Evolutionary conservation across 2,797 vertebrate species (phyloP).

Genomic region (Lacerta agilis): DNA sequence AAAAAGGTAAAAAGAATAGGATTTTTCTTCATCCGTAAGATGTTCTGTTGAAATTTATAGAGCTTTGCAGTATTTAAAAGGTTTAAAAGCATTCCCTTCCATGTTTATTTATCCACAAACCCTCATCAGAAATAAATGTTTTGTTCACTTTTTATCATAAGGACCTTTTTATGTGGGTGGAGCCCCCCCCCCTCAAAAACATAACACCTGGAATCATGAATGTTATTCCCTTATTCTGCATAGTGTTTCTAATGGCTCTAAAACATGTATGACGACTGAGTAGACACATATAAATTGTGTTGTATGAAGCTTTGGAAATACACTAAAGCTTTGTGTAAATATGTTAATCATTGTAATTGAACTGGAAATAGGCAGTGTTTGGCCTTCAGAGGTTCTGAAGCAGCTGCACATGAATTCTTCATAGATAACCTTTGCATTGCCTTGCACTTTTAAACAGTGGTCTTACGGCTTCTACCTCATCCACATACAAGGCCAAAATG

Average conservation of each 20-base stretch:
- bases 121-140: background rate
- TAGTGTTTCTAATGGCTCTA: background rate
- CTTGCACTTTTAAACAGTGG: constrained; percentile 85
- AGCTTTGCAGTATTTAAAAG: background rate
- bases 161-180: background rate
- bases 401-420: background rate
- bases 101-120: background rate
- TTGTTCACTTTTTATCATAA: too few species aligned
- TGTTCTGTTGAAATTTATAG: background rate
- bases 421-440: constrained; percentile 53
- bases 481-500: constrained; percentile 94
- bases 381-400: background rate
- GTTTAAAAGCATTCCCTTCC: background rate
- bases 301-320: background rate
- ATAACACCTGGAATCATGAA: background rate
- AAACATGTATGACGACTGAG: background rate
- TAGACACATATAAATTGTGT: background rate
- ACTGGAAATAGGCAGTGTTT: background rate
- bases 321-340: background rate
- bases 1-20: constrained; percentile 86
- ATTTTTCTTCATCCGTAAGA: background rate
- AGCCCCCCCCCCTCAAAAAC: too few species aligned
- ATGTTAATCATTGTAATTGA: background rate
- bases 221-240: background rate
- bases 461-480: constrained; percentile 99